Evolutionary conservation across 2,888 invertebrate species (phyloP).

Genomic region (Diarsia rubi): DNA sequence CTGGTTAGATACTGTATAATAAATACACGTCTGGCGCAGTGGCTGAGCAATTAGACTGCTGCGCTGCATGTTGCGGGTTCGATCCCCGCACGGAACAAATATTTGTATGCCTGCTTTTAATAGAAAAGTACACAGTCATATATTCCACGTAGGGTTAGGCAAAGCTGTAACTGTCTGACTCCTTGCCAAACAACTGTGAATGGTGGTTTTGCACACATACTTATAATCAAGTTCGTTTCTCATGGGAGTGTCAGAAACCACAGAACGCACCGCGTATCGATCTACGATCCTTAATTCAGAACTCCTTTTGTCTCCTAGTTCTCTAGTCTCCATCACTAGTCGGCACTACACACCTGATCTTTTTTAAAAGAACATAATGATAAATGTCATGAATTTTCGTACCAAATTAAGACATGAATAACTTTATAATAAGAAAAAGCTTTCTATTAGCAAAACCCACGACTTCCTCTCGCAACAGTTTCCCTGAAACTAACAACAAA

Average conservation of each 20-base stretch:
- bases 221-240: neutral
- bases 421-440: neutral
- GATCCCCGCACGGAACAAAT: no score
- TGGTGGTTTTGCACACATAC: neutral
- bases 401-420: neutral
- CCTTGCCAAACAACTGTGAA: neutral
- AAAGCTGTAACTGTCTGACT: neutral
- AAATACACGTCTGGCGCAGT: neutral
- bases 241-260: neutral
- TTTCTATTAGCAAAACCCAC: neutral
- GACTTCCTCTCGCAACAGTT: slow-evolving; percentile 7
- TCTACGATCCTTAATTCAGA: neutral
- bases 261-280: neutral
- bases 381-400: neutral
- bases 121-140: no score
- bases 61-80: no score
- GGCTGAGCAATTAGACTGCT: no score
- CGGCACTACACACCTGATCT: neutral
- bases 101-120: no score
- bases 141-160: neutral
- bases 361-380: neutral
- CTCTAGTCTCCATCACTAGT: neutral
- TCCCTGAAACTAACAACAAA: neutral
- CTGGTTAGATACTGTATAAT: neutral
- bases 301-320: neutral